Evolutionary conservation across 1,140 invertebrate genomes (phyloP).

Genomic region (Saccostrea echinata): DNA sequence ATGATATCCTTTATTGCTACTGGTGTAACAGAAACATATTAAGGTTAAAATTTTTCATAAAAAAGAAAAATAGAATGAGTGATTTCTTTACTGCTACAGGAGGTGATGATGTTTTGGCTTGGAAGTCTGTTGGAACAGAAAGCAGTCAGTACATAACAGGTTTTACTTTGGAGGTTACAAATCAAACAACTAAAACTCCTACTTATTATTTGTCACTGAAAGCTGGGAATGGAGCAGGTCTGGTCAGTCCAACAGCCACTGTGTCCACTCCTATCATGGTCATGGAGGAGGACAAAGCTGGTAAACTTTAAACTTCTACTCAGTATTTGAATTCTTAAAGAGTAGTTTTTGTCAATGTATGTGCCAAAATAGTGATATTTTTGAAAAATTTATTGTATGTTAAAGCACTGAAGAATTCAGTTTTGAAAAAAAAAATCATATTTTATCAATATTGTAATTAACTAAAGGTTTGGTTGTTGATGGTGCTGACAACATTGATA

Average conservation of each 20-base stretch:
- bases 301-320: conserved; percentile 53
- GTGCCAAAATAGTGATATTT: no score
- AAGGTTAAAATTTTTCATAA: no score
- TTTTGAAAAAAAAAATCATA: no score
- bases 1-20: not conserved
- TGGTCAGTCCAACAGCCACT: conserved; percentile 47
- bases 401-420: no score
- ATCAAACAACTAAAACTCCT: conserved; percentile 46
- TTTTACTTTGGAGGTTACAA: conserved; percentile 44
- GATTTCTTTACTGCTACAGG: conserved; percentile 10
- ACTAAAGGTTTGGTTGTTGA: conserved; percentile 62
- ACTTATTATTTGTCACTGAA: conserved; percentile 68
- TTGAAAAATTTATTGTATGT: no score
- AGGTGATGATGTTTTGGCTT: conserved; percentile 42
- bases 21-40: no score
- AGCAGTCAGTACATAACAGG: conserved; percentile 56
- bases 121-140: conserved; percentile 41
- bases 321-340: no score
- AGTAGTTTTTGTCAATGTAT: no score
- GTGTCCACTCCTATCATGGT: conserved; percentile 65
- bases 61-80: no score
- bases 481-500: conserved; percentile 55
- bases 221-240: conserved; percentile 68
- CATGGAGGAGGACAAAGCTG: conserved; percentile 65
- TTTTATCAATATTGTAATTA: not conserved